These are phyloP conservation scores for Drosophila fungiperda DNA, from an alignment of 2,888 invertebrate species.

Conservation along the genomic window DNA sequence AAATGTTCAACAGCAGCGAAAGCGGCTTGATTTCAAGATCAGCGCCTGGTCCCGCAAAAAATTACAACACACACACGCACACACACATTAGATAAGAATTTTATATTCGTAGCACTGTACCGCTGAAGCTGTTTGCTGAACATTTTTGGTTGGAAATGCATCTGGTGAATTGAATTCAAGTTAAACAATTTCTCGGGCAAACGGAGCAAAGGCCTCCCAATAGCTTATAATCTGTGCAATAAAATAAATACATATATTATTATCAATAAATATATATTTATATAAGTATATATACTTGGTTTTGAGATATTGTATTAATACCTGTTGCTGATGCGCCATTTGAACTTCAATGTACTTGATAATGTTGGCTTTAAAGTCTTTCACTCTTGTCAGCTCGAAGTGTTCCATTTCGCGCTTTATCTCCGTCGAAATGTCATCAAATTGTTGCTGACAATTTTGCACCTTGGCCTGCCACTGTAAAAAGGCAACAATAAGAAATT, in stretches of 20 bases:
- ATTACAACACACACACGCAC: conserved; percentile 32
- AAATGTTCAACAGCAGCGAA: conserved; percentile 44
- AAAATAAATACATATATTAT: conserved; percentile 18
- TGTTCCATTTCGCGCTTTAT: conserved; percentile 97
- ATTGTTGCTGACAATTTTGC: conserved; percentile 98
- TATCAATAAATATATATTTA: background rate
- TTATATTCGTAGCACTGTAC: conserved; percentile 42
- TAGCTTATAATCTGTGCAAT: conserved; percentile 81
- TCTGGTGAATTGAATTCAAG: conserved; percentile 40
- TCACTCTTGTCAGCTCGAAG: conserved; percentile 94
- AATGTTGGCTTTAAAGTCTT: conserved; percentile 95
- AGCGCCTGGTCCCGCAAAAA: conserved; percentile 66
- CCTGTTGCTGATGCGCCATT: conserved; percentile 97
- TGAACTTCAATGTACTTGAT: conserved; percentile 97
- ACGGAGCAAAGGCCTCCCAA: conserved; percentile 97
- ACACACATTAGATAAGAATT: conserved; percentile 30
- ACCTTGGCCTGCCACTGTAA: conserved; percentile 97
- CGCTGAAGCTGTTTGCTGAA: conserved; percentile 44
- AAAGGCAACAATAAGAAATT: conserved; percentile 5
- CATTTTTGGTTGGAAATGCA: conserved; percentile 56
- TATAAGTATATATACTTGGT: background rate
- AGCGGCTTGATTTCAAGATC: conserved; percentile 36
- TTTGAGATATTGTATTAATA: conserved; percentile 80
- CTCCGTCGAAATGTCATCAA: conserved; percentile 96
- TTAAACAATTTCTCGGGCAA: conserved; percentile 96